These are phyloP conservation scores for Prorops nasuta DNA, from an alignment of 1,140 invertebrate genomes.

Conservation along the genomic window DNA sequence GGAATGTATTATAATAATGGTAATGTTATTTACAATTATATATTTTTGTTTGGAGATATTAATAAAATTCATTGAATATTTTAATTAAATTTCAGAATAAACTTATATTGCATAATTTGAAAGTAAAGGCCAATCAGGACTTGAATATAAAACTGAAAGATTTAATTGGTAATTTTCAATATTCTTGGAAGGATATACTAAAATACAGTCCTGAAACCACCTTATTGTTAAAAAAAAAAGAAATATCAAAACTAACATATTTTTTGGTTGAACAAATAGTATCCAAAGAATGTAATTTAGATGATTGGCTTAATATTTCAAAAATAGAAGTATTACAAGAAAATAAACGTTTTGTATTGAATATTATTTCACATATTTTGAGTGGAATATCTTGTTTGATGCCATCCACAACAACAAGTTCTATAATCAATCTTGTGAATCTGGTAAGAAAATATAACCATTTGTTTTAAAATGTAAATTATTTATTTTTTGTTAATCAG, in stretches of 20 bases:
- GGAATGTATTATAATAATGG: slow-evolving; percentile 26
- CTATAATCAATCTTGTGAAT: too few species aligned
- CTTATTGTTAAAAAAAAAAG: slow-evolving; percentile 18
- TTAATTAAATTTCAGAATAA: slow-evolving; percentile 36
- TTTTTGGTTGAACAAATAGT: slow-evolving; percentile 22
- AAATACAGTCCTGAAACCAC: slow-evolving; percentile 21
- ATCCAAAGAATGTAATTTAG: slow-evolving; percentile 9
- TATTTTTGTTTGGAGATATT: slow-evolving; percentile 8
- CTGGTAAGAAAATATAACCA: slow-evolving; percentile 25
- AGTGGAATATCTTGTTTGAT: too few species aligned
- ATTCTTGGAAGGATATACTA: slow-evolving; percentile 28
- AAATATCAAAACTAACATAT: slow-evolving; percentile 27
- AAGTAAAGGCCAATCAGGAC: slow-evolving; percentile 6
- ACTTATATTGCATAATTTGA: slow-evolving; percentile 30
- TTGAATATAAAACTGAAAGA: slow-evolving; percentile 16
- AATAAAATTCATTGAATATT: slow-evolving; percentile 3
- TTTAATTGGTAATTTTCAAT: slow-evolving; percentile 23
- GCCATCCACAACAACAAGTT: too few species aligned
- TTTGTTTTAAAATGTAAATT: too few species aligned
- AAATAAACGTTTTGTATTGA: slow-evolving; percentile 25
- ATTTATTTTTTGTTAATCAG: slow-evolving; percentile 8
- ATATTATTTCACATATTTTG: slow-evolving; percentile 25
- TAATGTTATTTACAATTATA: slow-evolving; percentile 16
- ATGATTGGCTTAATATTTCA: slow-evolving; percentile 19
- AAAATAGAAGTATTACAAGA: slow-evolving; percentile 27